Evolutionary conservation across 2,888 invertebrate species (phyloP).

Genomic region (Luffia ferchaultella): DNA sequence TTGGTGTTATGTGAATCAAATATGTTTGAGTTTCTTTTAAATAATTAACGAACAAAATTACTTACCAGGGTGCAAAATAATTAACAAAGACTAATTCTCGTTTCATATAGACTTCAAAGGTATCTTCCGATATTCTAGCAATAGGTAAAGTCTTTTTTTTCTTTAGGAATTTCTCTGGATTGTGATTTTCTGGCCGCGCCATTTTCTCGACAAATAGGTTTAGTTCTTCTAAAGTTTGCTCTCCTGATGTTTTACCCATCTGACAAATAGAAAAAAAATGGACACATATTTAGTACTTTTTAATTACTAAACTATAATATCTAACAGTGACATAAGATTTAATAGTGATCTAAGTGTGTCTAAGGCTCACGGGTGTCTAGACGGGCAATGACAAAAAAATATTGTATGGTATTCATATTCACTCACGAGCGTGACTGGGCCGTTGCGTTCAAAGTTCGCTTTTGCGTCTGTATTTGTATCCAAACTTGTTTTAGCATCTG

Average conservation of each 20-base stretch:
- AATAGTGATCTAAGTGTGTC: neutral
- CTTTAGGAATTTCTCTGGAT: slow-evolving; percentile 53
- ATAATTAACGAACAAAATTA: neutral
- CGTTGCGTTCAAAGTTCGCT: too few species aligned
- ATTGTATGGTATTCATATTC: too few species aligned
- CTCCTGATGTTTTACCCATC: slow-evolving; percentile 79
- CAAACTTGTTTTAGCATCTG: too few species aligned
- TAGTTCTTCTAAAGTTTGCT: slow-evolving; percentile 72
- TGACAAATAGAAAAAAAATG: slow-evolving; percentile 25
- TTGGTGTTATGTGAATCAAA: too few species aligned
- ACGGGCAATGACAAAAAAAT: too few species aligned
- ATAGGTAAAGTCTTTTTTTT: slow-evolving; percentile 60
- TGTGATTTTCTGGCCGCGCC: slow-evolving; percentile 55
- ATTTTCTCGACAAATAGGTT: slow-evolving; percentile 77
- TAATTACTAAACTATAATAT: neutral
- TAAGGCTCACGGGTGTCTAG: neutral
- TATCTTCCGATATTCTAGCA: slow-evolving; percentile 72
- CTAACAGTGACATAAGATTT: neutral
- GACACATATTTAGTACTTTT: neutral
- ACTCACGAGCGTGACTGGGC: too few species aligned
- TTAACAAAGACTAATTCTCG: slow-evolving; percentile 82
- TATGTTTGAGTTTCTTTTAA: neutral
- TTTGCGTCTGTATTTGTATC: too few species aligned
- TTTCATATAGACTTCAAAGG: slow-evolving; percentile 75
- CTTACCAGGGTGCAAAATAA: slow-evolving; percentile 88